Percentiles rank a stretch among this genome's conserved stretches.
Evolutionary conservation across 2,113 vertebrate species (phyloP).

Genomic region (Sinocyclocheilus grahami): DNA sequence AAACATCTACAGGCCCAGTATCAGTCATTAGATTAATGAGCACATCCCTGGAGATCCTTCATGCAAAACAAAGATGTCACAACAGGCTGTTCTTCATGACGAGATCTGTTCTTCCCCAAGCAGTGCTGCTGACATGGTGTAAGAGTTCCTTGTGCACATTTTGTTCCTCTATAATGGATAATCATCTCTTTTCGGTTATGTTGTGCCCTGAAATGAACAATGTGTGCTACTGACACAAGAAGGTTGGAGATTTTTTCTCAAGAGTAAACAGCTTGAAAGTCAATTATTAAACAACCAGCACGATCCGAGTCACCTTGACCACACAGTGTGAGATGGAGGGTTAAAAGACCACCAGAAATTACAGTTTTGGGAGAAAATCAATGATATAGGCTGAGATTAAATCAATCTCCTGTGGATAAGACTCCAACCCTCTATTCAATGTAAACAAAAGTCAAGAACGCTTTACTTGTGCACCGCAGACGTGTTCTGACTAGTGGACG

Average conservation of each 20-base stretch:
- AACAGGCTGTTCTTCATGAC: constrained; percentile 12
- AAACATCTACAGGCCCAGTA: constrained; percentile 30
- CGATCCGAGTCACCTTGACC: constrained; percentile 21
- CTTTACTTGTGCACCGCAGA: neutral
- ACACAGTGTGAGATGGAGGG: neutral
- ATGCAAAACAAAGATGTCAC: constrained; percentile 41
- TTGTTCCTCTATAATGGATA: neutral
- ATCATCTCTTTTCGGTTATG: neutral
- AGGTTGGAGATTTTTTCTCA: neutral
- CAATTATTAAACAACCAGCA: constrained; percentile 24
- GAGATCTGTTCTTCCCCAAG: constrained; percentile 3
- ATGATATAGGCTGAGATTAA: constrained; percentile 9
- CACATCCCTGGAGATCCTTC: constrained; percentile 16
- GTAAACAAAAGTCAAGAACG: constrained; percentile 11
- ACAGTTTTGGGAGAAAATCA: constrained; percentile 27
- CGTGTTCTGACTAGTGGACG: neutral
- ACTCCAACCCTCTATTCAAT: neutral
- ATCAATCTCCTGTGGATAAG: neutral
- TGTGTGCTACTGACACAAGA: neutral
- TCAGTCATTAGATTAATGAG: constrained; percentile 47
- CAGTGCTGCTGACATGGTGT: neutral
- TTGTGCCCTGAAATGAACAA: neutral
- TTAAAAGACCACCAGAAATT: neutral
- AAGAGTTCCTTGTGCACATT: constrained; percentile 14
- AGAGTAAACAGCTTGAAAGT: constrained; percentile 6